phyloP scores from a whole-genome alignment of 2,888 invertebrate genomes.

The Agapostemon virescens region DNA sequence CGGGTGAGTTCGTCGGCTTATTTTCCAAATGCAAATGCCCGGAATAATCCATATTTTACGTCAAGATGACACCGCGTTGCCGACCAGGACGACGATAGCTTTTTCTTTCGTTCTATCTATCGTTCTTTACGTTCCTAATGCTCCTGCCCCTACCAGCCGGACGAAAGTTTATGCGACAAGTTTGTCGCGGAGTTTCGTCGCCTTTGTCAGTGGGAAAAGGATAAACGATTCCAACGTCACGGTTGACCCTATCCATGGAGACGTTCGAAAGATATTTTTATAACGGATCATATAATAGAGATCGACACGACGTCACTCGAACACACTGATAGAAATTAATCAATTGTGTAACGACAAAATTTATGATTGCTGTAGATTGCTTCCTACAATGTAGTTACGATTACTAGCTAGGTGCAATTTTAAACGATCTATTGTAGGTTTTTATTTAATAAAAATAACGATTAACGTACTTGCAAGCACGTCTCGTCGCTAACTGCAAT shows the following conservation, averaged over 20 bases:
- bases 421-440: too few relatives aligned
- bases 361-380: too few relatives aligned
- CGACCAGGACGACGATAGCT: conserved; percentile 65
- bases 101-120: conserved; percentile 48
- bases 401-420: too few relatives aligned
- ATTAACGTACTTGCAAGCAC: too few relatives aligned
- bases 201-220: conserved; percentile 32
- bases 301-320: too few relatives aligned
- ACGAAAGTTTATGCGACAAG: conserved; percentile 76
- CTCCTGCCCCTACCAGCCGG: conserved; percentile 56
- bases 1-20: conserved; percentile 75
- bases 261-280: conserved; percentile 44
- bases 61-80: conserved; percentile 73
- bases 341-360: too few relatives aligned
- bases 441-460: too few relatives aligned
- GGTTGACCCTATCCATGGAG: conserved; percentile 35
- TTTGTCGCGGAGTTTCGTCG: conserved; percentile 65
- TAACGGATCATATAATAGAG: too few relatives aligned
- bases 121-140: conserved; percentile 23
- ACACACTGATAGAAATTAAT: too few relatives aligned
- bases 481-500: too few relatives aligned
- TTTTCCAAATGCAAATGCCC: conserved; percentile 79
- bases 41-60: conserved; percentile 80
- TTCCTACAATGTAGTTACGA: too few relatives aligned
- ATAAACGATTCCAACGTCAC: conserved; percentile 32